Evolutionary conservation across 92 coral and sea anemone genomes (phyloP).

Genomic region (Siderastrea radians): DNA sequence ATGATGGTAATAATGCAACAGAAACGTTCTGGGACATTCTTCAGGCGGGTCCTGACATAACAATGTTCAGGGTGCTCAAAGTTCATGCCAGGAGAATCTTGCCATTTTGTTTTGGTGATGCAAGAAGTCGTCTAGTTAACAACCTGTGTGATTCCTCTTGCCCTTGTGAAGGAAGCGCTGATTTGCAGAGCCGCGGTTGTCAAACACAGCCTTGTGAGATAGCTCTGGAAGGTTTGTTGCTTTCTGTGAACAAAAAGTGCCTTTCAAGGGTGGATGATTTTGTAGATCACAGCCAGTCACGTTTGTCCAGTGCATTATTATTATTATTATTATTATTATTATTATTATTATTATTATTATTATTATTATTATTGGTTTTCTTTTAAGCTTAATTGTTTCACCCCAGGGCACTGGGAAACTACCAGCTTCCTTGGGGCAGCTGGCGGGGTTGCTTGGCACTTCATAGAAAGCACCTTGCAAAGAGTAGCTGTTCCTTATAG

Average conservation of each 20-base stretch:
- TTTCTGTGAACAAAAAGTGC: not conserved
- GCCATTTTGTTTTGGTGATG: conserved; percentile 27
- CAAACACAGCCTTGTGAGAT: not conserved
- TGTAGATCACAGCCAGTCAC: conserved; percentile 17
- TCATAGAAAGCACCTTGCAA: too few species aligned
- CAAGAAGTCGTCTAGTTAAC: not conserved
- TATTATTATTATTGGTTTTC: too few species aligned
- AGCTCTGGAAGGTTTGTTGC: conserved; percentile 27
- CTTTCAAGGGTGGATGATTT: not conserved
- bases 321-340: too few species aligned
- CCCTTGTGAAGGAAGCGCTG: not conserved
- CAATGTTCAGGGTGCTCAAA: not conserved
- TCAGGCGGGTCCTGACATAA: not conserved
- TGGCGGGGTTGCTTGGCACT: too few species aligned
- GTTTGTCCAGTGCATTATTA: not conserved
- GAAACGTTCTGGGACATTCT: conserved; percentile 11
- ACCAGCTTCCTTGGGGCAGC: too few species aligned
- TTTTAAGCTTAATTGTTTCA: too few species aligned
- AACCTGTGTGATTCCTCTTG: not conserved
- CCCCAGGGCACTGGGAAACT: too few species aligned
- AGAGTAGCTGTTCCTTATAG: too few species aligned
- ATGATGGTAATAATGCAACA: not conserved
- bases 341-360: too few species aligned
- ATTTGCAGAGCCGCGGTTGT: not conserved
- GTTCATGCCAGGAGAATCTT: conserved; percentile 8